These are phyloP conservation scores for Podotricha telesiphe DNA, from an alignment of 2,888 invertebrate genomes.

Conservation along the genomic window DNA sequence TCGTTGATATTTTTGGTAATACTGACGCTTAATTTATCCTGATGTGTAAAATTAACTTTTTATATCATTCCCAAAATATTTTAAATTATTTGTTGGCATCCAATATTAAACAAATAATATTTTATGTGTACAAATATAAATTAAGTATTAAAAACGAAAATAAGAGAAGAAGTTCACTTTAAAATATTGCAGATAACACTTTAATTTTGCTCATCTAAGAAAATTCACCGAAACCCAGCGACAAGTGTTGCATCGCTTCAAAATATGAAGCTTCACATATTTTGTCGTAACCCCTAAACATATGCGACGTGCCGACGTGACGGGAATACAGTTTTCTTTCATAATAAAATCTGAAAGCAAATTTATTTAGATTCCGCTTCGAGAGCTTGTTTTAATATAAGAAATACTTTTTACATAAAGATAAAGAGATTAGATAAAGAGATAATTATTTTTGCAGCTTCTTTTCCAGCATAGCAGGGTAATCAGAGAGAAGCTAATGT, in stretches of 20 bases:
- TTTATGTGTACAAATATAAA: background rate
- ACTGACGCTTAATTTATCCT: no score
- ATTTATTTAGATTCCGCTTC: background rate
- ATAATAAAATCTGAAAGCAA: conserved; percentile 1
- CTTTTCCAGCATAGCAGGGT: no score
- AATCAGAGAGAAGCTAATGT: no score
- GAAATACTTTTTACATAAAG: background rate
- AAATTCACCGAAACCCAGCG: conserved; percentile 41
- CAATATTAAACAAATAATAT: no score
- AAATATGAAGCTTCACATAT: conserved; percentile 41
- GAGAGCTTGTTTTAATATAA: background rate
- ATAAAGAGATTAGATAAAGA: background rate
- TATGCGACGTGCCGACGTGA: conserved; percentile 26
- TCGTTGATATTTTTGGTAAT: no score
- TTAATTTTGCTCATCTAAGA: conserved; percentile 39
- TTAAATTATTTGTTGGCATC: no score
- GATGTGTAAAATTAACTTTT: no score
- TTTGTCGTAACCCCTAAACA: conserved; percentile 28
- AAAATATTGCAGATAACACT: conserved; percentile 30
- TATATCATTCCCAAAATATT: no score
- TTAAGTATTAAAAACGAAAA: background rate
- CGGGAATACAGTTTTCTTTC: background rate
- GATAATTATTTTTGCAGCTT: no score
- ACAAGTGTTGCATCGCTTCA: conserved; percentile 41
- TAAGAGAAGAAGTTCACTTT: conserved; percentile 3